These are phyloP conservation scores for Alauda arvensis DNA, from an alignment of 2,797 vertebrate genomes.

Conservation along the genomic window DNA sequence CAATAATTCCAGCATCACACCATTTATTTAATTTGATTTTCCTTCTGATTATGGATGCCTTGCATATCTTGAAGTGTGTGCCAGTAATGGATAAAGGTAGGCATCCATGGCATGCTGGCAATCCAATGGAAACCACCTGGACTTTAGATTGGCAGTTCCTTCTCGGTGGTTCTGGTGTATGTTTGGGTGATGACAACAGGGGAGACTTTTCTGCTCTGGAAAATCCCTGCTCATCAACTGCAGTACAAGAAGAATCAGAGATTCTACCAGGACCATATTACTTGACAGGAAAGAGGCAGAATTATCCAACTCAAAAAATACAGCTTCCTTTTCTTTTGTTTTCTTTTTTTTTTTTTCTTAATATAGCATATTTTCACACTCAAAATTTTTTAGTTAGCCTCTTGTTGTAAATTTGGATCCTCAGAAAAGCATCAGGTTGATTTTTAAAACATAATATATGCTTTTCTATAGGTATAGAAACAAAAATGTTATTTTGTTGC, in stretches of 20 bases:
- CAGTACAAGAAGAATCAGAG: not conserved
- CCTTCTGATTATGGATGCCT: not conserved
- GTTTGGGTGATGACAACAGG: not conserved
- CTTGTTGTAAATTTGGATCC: not conserved
- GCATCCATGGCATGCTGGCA: not conserved
- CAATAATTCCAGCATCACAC: not conserved
- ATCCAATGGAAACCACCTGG: not conserved
- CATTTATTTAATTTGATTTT: not conserved
- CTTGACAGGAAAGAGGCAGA: not conserved
- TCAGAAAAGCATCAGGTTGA: not conserved
- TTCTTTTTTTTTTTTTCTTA: not conserved
- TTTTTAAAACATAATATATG: not conserved
- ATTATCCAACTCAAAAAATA: not conserved
- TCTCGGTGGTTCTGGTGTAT: not conserved
- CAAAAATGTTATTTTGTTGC: not conserved
- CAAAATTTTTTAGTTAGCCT: not conserved
- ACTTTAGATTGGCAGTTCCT: not conserved
- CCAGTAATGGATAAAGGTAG: not conserved
- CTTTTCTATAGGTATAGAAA: not conserved
- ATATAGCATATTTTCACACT: not conserved
- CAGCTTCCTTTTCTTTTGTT: accelerated
- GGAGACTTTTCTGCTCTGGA: not conserved
- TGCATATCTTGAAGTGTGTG: not conserved
- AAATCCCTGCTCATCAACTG: not conserved
- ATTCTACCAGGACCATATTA: not conserved